These are phyloP conservation scores for Himalopsyche kuldschensis DNA, from an alignment of 2,888 invertebrate species.

Conservation along the genomic window DNA sequence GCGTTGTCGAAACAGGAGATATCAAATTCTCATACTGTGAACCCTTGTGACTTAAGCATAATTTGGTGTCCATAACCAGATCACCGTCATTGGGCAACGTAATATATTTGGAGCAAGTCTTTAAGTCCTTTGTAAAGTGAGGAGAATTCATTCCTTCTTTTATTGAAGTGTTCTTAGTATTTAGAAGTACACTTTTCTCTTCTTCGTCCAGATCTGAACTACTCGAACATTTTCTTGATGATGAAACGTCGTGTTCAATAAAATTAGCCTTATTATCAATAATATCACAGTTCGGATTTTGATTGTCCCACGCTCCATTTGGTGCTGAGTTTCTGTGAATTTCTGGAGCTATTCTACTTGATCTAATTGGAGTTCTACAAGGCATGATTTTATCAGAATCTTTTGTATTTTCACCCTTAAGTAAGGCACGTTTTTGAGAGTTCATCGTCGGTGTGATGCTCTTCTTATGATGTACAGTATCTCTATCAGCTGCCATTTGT, in stretches of 20 bases:
- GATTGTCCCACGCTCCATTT: slow-evolving; percentile 9
- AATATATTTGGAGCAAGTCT: neutral
- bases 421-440: neutral
- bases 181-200: slow-evolving; percentile 23
- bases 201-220: slow-evolving; percentile 2
- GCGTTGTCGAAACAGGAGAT: slow-evolving; percentile 42
- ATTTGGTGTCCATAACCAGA: neutral
- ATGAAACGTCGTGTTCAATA: neutral
- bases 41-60: neutral
- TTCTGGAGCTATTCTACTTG: neutral
- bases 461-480: neutral
- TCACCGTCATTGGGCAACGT: neutral
- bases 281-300: neutral
- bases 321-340: neutral
- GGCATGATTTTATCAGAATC: neutral
- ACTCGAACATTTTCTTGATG: slow-evolving; percentile 8
- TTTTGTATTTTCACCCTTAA: neutral
- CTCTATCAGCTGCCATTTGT: neutral
- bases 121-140: neutral
- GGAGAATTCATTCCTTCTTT: neutral
- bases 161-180: neutral
- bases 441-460: neutral
- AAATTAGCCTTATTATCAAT: neutral
- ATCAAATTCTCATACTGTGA: slow-evolving; percentile 27
- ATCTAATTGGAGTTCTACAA: neutral